Percentiles rank a stretch among this genome's conserved stretches.
These are phyloP conservation scores for Charaxes varanes DNA, from an alignment of 1,140 invertebrate genomes.

Conservation along the genomic window DNA sequence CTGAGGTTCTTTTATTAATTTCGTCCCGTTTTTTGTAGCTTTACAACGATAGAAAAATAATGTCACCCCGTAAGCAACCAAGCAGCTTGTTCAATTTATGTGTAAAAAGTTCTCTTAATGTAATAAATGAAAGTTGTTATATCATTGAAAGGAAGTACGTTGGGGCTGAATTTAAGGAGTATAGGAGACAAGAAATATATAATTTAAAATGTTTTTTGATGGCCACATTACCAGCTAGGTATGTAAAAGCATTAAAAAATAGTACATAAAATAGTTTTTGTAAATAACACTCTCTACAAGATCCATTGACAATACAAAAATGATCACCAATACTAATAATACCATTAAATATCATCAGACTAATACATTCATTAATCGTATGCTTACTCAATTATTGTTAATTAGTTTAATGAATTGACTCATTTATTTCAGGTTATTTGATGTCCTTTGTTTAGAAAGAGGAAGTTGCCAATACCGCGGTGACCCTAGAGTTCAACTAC, in stretches of 20 bases:
- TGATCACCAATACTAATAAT: too few species aligned
- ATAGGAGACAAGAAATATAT: conserved; percentile 40
- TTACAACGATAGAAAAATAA: conserved; percentile 21
- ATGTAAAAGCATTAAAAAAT: conserved; percentile 12
- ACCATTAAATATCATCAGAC: too few species aligned
- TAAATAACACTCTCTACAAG: too few species aligned
- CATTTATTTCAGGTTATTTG: conserved; percentile 64
- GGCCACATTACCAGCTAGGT: conserved; percentile 60
- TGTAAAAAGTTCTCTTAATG: conserved; percentile 52
- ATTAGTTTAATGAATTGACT: conserved; percentile 5
- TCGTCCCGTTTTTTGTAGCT: neutral
- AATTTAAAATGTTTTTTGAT: conserved; percentile 50
- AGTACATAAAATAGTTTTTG: neutral
- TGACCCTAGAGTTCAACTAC: conserved; percentile 59
- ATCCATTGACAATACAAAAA: too few species aligned
- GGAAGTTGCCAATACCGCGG: conserved; percentile 49
- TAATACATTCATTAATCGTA: too few species aligned
- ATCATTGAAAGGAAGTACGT: conserved; percentile 56
- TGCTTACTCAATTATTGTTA: too few species aligned
- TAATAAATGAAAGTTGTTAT: conserved; percentile 65
- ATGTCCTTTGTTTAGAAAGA: conserved; percentile 66
- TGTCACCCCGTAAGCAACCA: conserved; percentile 67
- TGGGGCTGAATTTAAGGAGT: conserved; percentile 47
- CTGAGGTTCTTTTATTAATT: neutral
- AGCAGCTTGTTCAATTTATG: conserved; percentile 55